Evolutionary conservation across 1,140 invertebrate genomes (phyloP).

Genomic region (Probaryconus sp.): DNA sequence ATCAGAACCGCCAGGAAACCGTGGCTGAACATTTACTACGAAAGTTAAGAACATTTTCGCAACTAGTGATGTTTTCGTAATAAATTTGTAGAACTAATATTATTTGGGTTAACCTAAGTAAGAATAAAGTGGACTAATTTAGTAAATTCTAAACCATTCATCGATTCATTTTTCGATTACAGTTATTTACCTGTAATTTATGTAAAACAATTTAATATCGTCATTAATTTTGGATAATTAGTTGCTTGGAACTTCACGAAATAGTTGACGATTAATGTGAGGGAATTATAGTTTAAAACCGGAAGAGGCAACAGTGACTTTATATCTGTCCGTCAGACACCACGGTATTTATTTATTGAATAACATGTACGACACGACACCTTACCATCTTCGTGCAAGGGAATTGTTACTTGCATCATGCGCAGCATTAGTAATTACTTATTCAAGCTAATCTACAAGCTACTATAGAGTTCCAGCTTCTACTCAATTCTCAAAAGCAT

Average conservation of each 20-base stretch:
- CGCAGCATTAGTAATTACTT: conserved; percentile 62
- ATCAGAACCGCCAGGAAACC: conserved; percentile 6
- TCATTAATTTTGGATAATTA: too few relatives aligned
- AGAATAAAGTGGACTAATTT: conserved; percentile 39
- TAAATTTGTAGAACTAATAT: conserved; percentile 35
- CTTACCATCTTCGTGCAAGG: conserved; percentile 51
- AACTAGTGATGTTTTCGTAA: conserved; percentile 49
- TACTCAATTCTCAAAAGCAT: conserved; percentile 50
- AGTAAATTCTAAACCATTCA: too few relatives aligned
- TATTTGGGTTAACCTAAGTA: conserved; percentile 30
- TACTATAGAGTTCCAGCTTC: conserved; percentile 48
- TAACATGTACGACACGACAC: conserved; percentile 41
- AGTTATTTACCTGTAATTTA: too few relatives aligned
- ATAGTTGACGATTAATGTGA: too few relatives aligned
- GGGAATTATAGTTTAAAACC: conserved; percentile 5
- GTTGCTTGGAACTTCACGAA: too few relatives aligned
- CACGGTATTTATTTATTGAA: conserved; percentile 54
- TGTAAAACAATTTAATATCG: too few relatives aligned
- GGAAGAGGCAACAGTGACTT: conserved; percentile 3
- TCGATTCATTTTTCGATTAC: too few relatives aligned
- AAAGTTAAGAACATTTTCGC: conserved; percentile 56
- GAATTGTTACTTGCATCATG: conserved; percentile 54
- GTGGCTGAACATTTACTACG: conserved; percentile 1
- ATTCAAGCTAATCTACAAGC: conserved; percentile 64
- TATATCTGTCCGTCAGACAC: conserved; percentile 1